Conservation (phyloP, 2,113 vertebrate species). For the Vulpes vulpes region DNA sequence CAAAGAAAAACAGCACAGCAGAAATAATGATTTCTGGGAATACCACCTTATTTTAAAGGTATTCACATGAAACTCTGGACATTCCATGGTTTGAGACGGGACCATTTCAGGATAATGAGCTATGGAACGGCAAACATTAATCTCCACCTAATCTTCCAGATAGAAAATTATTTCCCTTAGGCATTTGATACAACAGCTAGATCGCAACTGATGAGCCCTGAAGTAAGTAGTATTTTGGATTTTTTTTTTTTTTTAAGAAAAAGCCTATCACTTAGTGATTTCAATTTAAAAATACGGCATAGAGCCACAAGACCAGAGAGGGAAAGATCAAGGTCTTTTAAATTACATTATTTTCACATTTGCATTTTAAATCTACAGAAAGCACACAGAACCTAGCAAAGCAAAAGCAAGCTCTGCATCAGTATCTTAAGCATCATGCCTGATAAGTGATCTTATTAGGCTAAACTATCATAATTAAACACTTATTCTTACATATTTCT, state of each 20-base stretch:
- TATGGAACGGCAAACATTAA: conserved; percentile 70
- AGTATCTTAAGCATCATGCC: neutral
- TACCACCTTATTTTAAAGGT: neutral
- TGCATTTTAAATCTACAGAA: conserved; percentile 41
- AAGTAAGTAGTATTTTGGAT: conserved; percentile 59
- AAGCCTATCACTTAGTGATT: neutral
- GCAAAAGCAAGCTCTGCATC: neutral
- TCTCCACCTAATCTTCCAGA: conserved; percentile 72
- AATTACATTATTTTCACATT: neutral
- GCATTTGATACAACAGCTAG: conserved; percentile 25
- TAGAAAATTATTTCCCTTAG: conserved; percentile 77
- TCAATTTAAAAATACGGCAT: conserved; percentile 1
- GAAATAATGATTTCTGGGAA: conserved; percentile 51
- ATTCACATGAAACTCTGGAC: neutral
- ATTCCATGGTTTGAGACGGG: neutral
- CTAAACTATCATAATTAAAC: neutral
- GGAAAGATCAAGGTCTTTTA: neutral
- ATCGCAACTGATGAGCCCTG: conserved; percentile 28
- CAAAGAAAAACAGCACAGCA: neutral
- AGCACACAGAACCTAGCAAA: neutral
- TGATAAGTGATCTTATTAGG: neutral
- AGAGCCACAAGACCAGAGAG: neutral
- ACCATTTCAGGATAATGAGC: conserved; percentile 31
- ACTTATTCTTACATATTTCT: neutral
- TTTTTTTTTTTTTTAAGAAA: neutral